A percentile compares a stretch with the other conserved stretches of the same genome.
Evolutionary conservation across 2,797 vertebrate species (phyloP).

Genomic region (Chaunax sp.): DNA sequence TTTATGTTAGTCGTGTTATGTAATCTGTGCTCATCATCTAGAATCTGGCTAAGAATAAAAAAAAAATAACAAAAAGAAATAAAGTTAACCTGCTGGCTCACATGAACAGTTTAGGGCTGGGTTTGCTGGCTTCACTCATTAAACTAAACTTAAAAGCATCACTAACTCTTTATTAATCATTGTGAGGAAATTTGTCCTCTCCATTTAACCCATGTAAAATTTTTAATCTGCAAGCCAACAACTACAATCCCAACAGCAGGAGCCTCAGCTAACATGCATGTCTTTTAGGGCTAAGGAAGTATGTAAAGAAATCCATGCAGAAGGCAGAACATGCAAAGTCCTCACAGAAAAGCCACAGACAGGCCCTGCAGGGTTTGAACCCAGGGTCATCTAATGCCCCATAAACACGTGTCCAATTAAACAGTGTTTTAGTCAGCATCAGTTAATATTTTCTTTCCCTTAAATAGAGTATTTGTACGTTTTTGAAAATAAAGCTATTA

Average conservation of each 20-base stretch:
- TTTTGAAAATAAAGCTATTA: too few relatives aligned
- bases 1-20: constrained; percentile 47
- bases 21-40: constrained; percentile 18
- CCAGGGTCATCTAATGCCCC: neutral
- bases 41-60: neutral
- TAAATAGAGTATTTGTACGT: neutral
- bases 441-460: neutral
- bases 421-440: neutral
- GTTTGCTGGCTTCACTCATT: constrained; percentile 13
- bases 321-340: constrained; percentile 35
- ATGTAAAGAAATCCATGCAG: constrained; percentile 11
- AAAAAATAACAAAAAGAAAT: neutral
- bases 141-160: neutral
- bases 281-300: neutral
- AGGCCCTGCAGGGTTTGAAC: neutral
- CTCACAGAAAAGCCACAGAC: neutral
- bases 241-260: constrained; percentile 5
- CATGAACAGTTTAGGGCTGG: constrained; percentile 14
- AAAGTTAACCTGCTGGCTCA: constrained; percentile 14
- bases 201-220: constrained; percentile 4
- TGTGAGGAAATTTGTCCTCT: constrained; percentile 9
- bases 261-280: constrained; percentile 37
- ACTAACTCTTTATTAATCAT: constrained; percentile 16
- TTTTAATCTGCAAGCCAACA: neutral
- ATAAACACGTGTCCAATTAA: constrained; percentile 3